A percentile compares a stretch with the other conserved stretches of the same genome.
phyloP scores from a whole-genome alignment of 1,140 invertebrate species.

The Zaprionus gabonicus region DNA sequence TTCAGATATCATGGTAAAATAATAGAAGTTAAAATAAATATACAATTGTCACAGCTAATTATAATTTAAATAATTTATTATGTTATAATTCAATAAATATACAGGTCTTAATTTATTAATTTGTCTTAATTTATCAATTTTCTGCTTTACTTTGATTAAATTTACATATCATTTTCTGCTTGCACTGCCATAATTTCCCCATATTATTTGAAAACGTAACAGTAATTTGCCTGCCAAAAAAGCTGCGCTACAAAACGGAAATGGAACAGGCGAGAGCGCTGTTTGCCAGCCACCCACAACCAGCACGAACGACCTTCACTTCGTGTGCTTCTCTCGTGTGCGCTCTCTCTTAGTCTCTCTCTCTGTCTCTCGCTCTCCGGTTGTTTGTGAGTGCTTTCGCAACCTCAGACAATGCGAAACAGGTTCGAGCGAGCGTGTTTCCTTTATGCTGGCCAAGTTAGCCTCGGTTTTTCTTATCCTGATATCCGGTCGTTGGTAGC shows the following conservation, averaged over 20 bases:
- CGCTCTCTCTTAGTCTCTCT: constrained; percentile 19
- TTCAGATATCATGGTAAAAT: too few species aligned
- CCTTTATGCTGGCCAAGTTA: constrained; percentile 39
- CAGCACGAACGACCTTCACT: constrained; percentile 32
- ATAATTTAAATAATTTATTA: too few species aligned
- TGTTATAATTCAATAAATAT: too few species aligned
- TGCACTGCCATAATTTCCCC: constrained; percentile 42
- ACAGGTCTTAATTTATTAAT: too few species aligned
- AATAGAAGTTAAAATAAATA: too few species aligned
- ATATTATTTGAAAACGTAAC: constrained; percentile 48
- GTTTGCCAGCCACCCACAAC: not conserved
- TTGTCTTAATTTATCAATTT: too few species aligned
- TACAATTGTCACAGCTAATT: too few species aligned
- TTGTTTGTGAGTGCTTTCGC: constrained; percentile 18
- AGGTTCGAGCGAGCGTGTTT: constrained; percentile 59
- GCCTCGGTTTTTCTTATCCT: constrained; percentile 64
- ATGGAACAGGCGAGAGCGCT: constrained; percentile 46
- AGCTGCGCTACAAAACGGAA: constrained; percentile 40
- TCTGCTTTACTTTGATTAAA: not conserved
- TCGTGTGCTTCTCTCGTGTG: constrained; percentile 19
- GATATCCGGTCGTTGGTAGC: constrained; percentile 64
- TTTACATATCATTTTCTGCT: not conserved
- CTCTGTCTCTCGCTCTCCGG: not conserved
- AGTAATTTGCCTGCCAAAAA: not conserved
- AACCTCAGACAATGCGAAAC: constrained; percentile 73